A percentile compares a stretch with the other conserved stretches of the same genome.
Conservation (phyloP, 2,113 vertebrate genomes). For the Pavo muticus region DNA sequence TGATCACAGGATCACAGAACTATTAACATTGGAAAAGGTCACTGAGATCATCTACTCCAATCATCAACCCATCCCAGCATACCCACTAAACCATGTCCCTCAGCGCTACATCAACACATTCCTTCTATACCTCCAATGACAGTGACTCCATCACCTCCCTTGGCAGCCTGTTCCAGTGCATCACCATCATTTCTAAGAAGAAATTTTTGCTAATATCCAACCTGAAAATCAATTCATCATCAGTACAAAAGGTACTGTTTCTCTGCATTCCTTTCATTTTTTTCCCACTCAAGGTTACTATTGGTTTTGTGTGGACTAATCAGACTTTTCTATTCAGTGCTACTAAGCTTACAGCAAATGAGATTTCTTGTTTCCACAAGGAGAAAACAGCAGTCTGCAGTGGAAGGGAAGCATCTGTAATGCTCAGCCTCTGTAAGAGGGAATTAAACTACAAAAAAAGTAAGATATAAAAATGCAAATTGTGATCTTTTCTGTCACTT, state of each 20-base stretch:
- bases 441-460: background rate
- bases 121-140: too few relatives aligned
- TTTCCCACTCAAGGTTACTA: background rate
- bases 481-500: background rate
- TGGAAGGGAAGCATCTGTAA: background rate
- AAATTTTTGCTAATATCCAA: too few relatives aligned
- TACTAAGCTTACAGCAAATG: background rate
- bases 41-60: too few relatives aligned
- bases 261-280: background rate
- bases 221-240: background rate
- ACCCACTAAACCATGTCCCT: too few relatives aligned
- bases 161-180: too few relatives aligned
- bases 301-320: background rate
- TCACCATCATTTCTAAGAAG: too few relatives aligned
- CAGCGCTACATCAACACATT: too few relatives aligned
- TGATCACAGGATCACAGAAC: background rate
- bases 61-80: too few relatives aligned
- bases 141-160: too few relatives aligned
- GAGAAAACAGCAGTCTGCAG: background rate
- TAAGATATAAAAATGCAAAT: background rate
- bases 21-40: too few relatives aligned
- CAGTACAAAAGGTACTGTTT: background rate
- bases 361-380: background rate
- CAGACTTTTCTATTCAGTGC: background rate
- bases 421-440: background rate